Base-by-base conservation (phyloP, 2,113 vertebrate genomes). In the Odobenus rosmarus region DNA sequence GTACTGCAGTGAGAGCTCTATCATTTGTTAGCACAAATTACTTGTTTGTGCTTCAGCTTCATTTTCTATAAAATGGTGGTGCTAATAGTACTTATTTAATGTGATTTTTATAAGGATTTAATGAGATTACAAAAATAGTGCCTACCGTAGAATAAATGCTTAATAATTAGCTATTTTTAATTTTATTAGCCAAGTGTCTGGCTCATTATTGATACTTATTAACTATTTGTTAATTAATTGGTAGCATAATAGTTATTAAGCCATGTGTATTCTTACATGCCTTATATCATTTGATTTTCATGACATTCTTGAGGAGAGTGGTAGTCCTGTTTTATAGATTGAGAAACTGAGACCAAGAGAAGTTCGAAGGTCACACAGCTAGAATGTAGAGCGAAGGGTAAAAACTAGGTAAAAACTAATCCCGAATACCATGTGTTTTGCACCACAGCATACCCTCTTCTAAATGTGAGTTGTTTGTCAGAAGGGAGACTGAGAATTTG, bases 171-270 rank as follows among this genome's bases (percentile, higher is more conserved):
- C 28, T 49, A 9, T 85, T 72, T 94, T 95, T 28, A 89, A 86
- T 61, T 23, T 53, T 92, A 53, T 61, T 92, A 88, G 51, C 16
- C 85, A 14, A 85, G 11, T 57, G 24, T 39, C 72, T 82, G 13
- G 74, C 8, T 84, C 31, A 31, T 88, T 33, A 57, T 57, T 55
- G 59, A 57, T 24, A 3, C 72, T 90, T 76, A 39, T n/a, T 86
- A 76, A 90, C 80, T 87, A 26, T 79, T 88, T 59, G 31, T 87
- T 82, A n/a, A 84, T 87, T 82, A n/a, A 79, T 71, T 81, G 83
- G 46, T 72, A 55, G 6, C 80, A 21, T 67, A 67, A 5, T 31
- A 67, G 51, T 46, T 87, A 64, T 53, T 92, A 85, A 85, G 72
- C 26, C 42, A 10, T 39, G 33, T 79, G 24, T 6, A 12, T 71